Evolutionary conservation across 2,113 vertebrate species (phyloP), one percentile per base, ranked within the genome.

Genomic region (Psephotus haematonotus): DNA sequence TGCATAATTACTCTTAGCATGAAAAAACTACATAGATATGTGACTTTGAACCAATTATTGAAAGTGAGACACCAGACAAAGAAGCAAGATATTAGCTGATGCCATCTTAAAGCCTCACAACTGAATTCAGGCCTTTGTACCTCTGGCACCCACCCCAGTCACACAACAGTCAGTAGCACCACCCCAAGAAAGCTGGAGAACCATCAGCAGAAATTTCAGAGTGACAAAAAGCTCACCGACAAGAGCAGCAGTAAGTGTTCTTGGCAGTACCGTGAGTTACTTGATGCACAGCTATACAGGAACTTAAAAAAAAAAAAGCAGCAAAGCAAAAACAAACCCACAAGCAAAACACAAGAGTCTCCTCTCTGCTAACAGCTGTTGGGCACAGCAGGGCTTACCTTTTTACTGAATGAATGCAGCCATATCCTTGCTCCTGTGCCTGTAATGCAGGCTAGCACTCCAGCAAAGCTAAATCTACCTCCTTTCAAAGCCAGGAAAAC

Each of bases 61-160:
- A 52, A 68, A 75, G 23, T 37, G 13, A 87, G 8, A 84, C 25
- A 16, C 11, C 65, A 71, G 29, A 18, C 53, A 68, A 89, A 84
- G 60, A 25, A 86, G 53, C 15, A 62, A 70, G 15, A 13, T 37
- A 2, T 5, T 74, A 59, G 31, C 43, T 85, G 20, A 52, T 69
- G 46, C 18, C n/a, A 68, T 0, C 0, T 70, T 81, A 12, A 67
- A 78, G 28, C 37, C 37, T 71, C 23, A 16, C 1, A 1, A 15
- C 43, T 77, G 14, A 67, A n/a, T 70, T 84, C 43, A 71, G 50
- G 50, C 68, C 37, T 67, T 52, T 50, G 10, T 74, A 75, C 9
- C 6, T 28, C 1, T 41, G 7, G 69, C 15, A 52, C 33, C 63
- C 20, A 31, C 6, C 15, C 25, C 7, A 37, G 7, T 23, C 39